phyloP scores from a whole-genome alignment of 2,113 vertebrate genomes.

The Silurus meridionalis region DNA sequence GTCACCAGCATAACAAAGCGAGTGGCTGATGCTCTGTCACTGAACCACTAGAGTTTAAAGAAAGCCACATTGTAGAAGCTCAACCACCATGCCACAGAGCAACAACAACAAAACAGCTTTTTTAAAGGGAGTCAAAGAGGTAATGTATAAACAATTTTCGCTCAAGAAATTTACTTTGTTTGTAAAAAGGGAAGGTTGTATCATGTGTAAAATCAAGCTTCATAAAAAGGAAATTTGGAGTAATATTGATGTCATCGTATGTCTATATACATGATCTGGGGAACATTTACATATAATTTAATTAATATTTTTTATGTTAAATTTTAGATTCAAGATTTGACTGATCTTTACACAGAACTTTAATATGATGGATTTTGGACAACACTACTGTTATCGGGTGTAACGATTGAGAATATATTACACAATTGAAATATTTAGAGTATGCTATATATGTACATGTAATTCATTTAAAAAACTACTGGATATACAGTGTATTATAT shows the following conservation, averaged over 20 bases:
- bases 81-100: constrained; percentile 37
- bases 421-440: not conserved
- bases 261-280: not conserved
- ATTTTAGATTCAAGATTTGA: not conserved
- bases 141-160: not conserved
- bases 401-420: not conserved
- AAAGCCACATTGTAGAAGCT: constrained; percentile 51
- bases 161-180: not conserved
- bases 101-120: constrained; percentile 43
- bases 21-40: constrained; percentile 39
- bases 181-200: not conserved
- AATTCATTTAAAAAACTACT: not conserved
- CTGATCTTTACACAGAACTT: not conserved
- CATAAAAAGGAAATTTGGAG: not conserved
- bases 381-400: not conserved
- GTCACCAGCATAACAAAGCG: constrained; percentile 40
- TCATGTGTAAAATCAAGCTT: not conserved
- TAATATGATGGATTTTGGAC: not conserved
- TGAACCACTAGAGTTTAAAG: constrained; percentile 45
- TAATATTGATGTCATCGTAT: not conserved
- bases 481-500: not conserved
- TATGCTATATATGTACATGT: not conserved
- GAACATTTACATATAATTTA: not conserved
- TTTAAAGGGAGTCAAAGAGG: constrained; percentile 14
- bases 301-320: not conserved